A percentile compares a stretch with the other conserved stretches of the same genome.
phyloP scores from a whole-genome alignment of 1,140 invertebrate species.

The Phthorimaea operculella region DNA sequence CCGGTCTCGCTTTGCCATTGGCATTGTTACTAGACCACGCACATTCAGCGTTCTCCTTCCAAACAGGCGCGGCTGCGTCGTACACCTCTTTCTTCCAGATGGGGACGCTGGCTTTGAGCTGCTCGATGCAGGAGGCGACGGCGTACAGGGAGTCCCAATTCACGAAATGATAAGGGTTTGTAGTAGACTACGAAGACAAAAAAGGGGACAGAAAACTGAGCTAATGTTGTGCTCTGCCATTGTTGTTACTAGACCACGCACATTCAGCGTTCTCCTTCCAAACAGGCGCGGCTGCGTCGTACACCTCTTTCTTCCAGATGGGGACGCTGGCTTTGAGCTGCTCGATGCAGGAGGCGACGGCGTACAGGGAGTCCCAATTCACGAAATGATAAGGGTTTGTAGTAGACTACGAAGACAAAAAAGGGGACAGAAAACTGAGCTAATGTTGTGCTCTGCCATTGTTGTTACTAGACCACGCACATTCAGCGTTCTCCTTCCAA shows the following conservation, averaged over 20 bases:
- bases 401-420: too few relatives aligned
- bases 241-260: conserved; percentile 69
- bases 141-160: conserved; percentile 85
- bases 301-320: conserved; percentile 98
- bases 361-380: conserved; percentile 84
- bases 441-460: too few relatives aligned
- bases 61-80: conserved; percentile 67
- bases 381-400: too few relatives aligned
- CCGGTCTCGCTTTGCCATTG: too few relatives aligned
- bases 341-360: conserved; percentile 87
- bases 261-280: conserved; percentile 89
- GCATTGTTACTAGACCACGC: too few relatives aligned
- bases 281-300: conserved; percentile 70
- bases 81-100: conserved; percentile 99
- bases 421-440: too few relatives aligned
- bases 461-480: conserved; percentile 69
- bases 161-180: too few relatives aligned
- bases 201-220: too few relatives aligned
- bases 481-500: conserved; percentile 87
- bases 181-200: too few relatives aligned
- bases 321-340: conserved; percentile 88
- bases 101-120: conserved; percentile 87
- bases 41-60: conserved; percentile 87
- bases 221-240: too few relatives aligned
- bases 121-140: conserved; percentile 85